phyloP scores from a whole-genome alignment of 2,797 vertebrate species.

The Spondyliosoma cantharus region DNA sequence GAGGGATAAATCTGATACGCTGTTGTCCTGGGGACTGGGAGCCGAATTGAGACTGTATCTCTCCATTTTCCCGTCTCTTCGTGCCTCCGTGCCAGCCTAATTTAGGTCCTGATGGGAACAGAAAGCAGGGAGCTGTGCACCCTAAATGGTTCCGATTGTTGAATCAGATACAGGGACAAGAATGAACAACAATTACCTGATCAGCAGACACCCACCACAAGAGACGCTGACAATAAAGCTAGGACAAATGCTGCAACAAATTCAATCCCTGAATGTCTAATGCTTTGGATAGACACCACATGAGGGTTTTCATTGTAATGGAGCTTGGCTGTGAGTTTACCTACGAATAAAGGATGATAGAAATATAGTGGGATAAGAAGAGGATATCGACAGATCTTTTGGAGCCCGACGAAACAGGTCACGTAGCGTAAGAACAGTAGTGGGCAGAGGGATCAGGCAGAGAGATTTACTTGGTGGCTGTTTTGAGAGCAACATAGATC shows the following conservation, averaged over 20 bases:
- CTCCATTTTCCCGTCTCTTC: slow-evolving; percentile 44
- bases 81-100: slow-evolving; percentile 55
- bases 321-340: slow-evolving; percentile 38
- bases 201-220: slow-evolving; percentile 45
- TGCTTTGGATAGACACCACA: slow-evolving; percentile 21
- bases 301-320: slow-evolving; percentile 24
- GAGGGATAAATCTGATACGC: slow-evolving; percentile 66
- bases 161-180: slow-evolving; percentile 64
- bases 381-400: slow-evolving; percentile 19
- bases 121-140: slow-evolving; percentile 43
- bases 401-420: slow-evolving; percentile 46
- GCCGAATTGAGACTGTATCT: slow-evolving; percentile 56
- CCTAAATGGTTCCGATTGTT: slow-evolving; percentile 58
- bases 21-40: slow-evolving; percentile 49
- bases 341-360: slow-evolving; percentile 34
- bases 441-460: slow-evolving; percentile 31
- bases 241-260: slow-evolving; percentile 43
- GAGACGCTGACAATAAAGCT: slow-evolving; percentile 38
- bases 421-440: slow-evolving; percentile 27
- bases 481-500: slow-evolving; percentile 47
- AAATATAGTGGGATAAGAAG: slow-evolving; percentile 31
- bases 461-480: slow-evolving; percentile 42
- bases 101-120: slow-evolving; percentile 59
- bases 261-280: slow-evolving; percentile 39
- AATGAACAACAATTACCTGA: slow-evolving; percentile 71